Evolutionary conservation across 2,888 invertebrate genomes (phyloP).

Genomic region (Hermaeophaga mercurialis): DNA sequence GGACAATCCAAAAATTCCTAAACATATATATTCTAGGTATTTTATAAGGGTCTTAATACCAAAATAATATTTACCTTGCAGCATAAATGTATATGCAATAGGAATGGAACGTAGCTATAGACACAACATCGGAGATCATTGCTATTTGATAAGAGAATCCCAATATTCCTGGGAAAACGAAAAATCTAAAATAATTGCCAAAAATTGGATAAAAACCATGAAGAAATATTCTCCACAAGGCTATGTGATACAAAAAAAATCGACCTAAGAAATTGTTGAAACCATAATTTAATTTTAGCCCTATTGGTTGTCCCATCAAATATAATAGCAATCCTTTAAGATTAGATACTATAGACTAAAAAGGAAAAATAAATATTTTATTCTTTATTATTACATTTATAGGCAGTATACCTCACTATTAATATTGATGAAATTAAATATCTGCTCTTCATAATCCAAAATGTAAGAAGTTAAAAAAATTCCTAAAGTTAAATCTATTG

Average conservation of each 20-base stretch:
- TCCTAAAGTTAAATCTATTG: conserved; percentile 65
- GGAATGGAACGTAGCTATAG: conserved; percentile 85
- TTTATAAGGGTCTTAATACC: too few relatives aligned
- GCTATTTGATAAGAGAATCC: conserved; percentile 81
- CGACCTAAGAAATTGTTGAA: conserved; percentile 82
- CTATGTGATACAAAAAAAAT: conserved; percentile 89
- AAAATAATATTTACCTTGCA: conserved; percentile 80
- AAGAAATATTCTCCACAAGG: conserved; percentile 85
- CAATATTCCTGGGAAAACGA: conserved; percentile 67
- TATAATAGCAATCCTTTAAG: conserved; percentile 72
- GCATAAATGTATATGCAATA: conserved; percentile 97
- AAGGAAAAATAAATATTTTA: conserved; percentile 26
- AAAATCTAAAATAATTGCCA: conserved; percentile 64
- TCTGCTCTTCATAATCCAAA: conserved; percentile 36
- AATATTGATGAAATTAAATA: conserved; percentile 39
- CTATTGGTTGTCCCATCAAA: conserved; percentile 90
- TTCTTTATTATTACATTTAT: background rate
- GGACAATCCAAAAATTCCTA: too few relatives aligned
- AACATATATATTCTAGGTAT: too few relatives aligned
- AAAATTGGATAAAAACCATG: conserved; percentile 64
- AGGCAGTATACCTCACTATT: conserved; percentile 16
- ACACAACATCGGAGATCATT: conserved; percentile 77
- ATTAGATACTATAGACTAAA: conserved; percentile 68
- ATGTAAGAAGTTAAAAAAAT: conserved; percentile 46
- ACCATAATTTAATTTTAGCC: conserved; percentile 87